Conservation (phyloP, 2,113 vertebrate species). For the Hucho hucho region DNA sequence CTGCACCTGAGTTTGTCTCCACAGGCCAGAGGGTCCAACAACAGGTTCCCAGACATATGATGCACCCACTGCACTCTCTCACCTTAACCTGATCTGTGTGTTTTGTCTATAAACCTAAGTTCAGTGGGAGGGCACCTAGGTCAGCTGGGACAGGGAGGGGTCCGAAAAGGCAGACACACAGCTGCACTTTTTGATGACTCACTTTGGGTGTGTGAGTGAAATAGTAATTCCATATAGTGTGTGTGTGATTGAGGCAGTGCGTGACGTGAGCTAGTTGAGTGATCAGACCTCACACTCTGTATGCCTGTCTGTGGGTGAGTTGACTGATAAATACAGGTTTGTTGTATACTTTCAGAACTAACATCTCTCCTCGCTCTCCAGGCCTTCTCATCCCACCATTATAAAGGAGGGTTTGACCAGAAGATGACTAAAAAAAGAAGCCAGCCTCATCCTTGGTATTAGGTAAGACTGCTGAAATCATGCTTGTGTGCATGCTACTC, state of each 20-base stretch:
- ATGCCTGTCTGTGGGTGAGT: not conserved
- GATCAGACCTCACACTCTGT: not conserved
- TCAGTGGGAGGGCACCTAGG: not conserved
- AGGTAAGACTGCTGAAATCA: slow-evolving; percentile 75
- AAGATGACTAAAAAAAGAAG: slow-evolving; percentile 93
- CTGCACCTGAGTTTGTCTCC: not conserved
- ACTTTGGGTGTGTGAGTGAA: not conserved
- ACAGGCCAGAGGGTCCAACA: not conserved
- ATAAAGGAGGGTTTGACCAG: slow-evolving; percentile 95
- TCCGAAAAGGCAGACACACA: not conserved
- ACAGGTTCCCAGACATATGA: not conserved
- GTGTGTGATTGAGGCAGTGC: not conserved
- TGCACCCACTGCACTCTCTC: not conserved
- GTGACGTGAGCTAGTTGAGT: not conserved
- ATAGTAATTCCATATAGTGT: not conserved
- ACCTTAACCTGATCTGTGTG: not conserved
- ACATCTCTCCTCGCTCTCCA: slow-evolving; percentile 45
- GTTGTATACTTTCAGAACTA: not conserved
- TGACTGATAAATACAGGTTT: too few relatives aligned
- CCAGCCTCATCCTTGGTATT: slow-evolving; percentile 89
- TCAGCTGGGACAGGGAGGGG: too few relatives aligned
- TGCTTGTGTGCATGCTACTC: not conserved
- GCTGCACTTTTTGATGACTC: not conserved
- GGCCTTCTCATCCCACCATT: slow-evolving; percentile 82
- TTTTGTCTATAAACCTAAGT: not conserved